phyloP scores from a whole-genome alignment of 2,113 vertebrate species.

The Galemys pyrenaicus region DNA sequence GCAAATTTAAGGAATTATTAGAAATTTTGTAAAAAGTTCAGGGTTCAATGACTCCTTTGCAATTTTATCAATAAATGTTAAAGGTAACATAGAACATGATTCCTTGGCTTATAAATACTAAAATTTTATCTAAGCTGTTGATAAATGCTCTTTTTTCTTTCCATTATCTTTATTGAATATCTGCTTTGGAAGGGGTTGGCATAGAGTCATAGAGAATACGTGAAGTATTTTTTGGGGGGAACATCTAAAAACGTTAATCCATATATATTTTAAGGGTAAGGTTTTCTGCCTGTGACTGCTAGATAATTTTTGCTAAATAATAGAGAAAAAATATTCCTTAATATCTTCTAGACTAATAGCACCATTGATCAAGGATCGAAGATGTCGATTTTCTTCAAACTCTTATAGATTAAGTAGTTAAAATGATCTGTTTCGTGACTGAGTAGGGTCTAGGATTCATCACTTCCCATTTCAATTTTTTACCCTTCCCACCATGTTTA shows the following conservation, averaged over 20 bases:
- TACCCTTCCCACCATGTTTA: neutral
- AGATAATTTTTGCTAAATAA: neutral
- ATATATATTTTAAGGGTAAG: slow-evolving; percentile 4
- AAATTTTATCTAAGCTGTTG: slow-evolving; percentile 31
- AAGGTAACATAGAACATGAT: slow-evolving; percentile 6
- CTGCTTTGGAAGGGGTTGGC: neutral
- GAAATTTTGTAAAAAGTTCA: slow-evolving; percentile 20
- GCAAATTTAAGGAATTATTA: neutral
- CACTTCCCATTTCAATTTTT: neutral
- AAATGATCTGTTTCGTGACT: neutral
- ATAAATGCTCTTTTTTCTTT: slow-evolving; percentile 39
- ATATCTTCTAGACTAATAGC: neutral
- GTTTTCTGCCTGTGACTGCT: neutral
- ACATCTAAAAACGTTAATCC: neutral
- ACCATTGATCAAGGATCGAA: neutral
- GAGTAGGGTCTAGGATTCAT: neutral
- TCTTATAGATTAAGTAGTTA: neutral
- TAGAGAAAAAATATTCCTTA: neutral
- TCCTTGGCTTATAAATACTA: slow-evolving; percentile 37
- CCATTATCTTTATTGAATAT: slow-evolving; percentile 13
- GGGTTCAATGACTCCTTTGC: neutral
- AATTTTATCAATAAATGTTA: slow-evolving; percentile 36
- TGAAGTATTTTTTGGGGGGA: neutral
- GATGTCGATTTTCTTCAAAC: neutral
- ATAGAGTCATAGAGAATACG: neutral